Percentiles rank a stretch among this genome's conserved stretches.
Evolutionary conservation across 2,888 invertebrate genomes (phyloP).

Genomic region (Xestoiulus laeticollis): DNA sequence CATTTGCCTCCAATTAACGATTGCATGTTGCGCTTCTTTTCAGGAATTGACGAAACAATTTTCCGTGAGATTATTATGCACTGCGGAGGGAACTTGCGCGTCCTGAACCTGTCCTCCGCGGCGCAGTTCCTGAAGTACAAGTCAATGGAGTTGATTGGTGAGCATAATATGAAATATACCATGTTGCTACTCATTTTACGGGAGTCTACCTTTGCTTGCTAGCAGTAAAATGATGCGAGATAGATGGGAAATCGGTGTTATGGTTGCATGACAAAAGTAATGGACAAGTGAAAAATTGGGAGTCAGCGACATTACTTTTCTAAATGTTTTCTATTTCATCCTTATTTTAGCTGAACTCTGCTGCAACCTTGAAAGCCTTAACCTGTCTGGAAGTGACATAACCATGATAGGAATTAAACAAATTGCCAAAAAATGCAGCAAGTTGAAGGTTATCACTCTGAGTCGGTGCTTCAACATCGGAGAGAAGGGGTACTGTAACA

Average conservation of each 20-base stretch:
- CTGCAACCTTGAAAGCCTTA: neutral
- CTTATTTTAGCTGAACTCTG: neutral
- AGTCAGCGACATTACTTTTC: neutral
- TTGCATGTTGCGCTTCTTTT: neutral
- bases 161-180: neutral
- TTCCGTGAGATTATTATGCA: neutral
- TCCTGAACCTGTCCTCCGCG: neutral
- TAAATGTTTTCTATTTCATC: neutral
- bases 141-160: slow-evolving; percentile 39
- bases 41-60: neutral
- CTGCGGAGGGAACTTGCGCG: neutral
- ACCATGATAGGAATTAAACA: neutral
- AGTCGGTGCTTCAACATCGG: slow-evolving; percentile 17
- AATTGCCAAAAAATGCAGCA: neutral
- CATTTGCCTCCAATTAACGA: too few relatives aligned
- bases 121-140: neutral
- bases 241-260: too few relatives aligned
- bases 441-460: neutral
- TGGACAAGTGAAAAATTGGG: too few relatives aligned
- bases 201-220: too few relatives aligned
- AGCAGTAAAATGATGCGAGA: too few relatives aligned
- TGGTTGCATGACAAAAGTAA: too few relatives aligned
- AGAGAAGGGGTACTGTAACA: slow-evolving; percentile 40
- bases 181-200: neutral
- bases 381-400: neutral